Percentiles rank a stretch among this genome's conserved stretches.
Evolutionary conservation across 2,888 invertebrate genomes (phyloP).

Genomic region (Rambutsinella grinnellia): DNA sequence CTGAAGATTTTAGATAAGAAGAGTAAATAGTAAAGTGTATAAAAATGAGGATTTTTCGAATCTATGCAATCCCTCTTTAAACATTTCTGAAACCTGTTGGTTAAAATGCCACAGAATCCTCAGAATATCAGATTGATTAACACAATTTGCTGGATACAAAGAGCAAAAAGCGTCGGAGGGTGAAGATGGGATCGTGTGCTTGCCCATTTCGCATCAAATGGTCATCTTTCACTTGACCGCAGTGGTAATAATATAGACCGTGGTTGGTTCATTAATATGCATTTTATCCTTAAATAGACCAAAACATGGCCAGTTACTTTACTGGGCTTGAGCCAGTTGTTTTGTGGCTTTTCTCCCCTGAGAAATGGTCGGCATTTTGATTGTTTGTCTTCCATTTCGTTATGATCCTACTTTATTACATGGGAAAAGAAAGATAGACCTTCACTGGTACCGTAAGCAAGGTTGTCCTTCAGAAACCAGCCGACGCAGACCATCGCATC

Average conservation of each 20-base stretch:
- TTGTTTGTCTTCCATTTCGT: conserved; percentile 18
- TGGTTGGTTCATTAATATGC: conserved; percentile 22
- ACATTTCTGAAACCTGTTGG: too few relatives aligned
- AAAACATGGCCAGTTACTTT: conserved; percentile 35
- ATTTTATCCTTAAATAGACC: conserved; percentile 6
- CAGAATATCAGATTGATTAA: too few relatives aligned
- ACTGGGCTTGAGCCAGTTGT: not conserved
- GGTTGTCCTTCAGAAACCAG: too few relatives aligned
- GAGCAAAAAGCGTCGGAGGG: too few relatives aligned
- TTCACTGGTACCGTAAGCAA: conserved; percentile 49
- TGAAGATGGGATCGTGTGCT: too few relatives aligned
- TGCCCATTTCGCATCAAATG: too few relatives aligned
- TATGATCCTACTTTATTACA: conserved; percentile 39
- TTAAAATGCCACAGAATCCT: too few relatives aligned
- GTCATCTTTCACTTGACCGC: too few relatives aligned
- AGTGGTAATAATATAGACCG: conserved; percentile 29
- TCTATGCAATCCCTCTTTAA: too few relatives aligned
- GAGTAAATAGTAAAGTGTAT: too few relatives aligned
- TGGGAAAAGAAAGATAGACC: conserved; percentile 39
- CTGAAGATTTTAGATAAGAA: conserved; percentile 27
- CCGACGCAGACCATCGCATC: too few relatives aligned
- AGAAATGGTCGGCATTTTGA: conserved; percentile 22
- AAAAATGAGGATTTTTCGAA: conserved; percentile 12
- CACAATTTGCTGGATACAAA: too few relatives aligned
- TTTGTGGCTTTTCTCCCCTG: not conserved